Evolutionary conservation across 2,888 invertebrate species (phyloP), one percentile per base, ranked within the genome.

Genomic region (Drosophila yooni): DNA sequence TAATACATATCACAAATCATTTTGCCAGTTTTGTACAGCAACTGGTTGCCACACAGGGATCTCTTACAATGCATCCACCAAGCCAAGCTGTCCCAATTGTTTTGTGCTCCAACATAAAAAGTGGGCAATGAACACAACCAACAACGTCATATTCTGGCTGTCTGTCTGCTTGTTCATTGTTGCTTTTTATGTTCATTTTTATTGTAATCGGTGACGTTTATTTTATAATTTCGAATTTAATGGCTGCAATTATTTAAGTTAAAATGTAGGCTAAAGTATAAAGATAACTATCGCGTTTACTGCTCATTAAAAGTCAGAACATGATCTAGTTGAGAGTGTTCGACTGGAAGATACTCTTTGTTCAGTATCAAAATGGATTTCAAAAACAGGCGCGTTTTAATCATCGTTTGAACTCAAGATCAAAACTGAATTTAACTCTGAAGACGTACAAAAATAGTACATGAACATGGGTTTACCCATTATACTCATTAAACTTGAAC

Each of bases 181-280:
- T 25, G 7, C 7, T 46, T 46, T 46, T 21, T 15, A 65, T 36
- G 48, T 27, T 59, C 10, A 29, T 59, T 63, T 71, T 33, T 40
- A 48, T 58, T 64, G 33, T 54, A 60, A 52, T 34, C 18, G 70
- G 70, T 66, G 70, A 50, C 77, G 70, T 76, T 88, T 76, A 82
- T 68, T 72, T 79, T 53, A 68, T 67, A 70, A 70, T 76, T 76
- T 70, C 50, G 53, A 67, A 78, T 62, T 66, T 62, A 85, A 86
- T 76, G 57, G 60, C 74, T 71, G 33, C 60, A 78, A 76, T 78
- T 68, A 59, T 29, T 8, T 8, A 48, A 27, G 57, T 69, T 70
- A 1, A 53, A 38, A 36, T 66, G 29, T 70, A 40, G 52, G 50
- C 25, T 27, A n/a, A 29, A 31, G 13, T 33, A 11, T 21, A 33